Conservation (phyloP, 1,140 invertebrate genomes). For the Heliconius congener region DNA sequence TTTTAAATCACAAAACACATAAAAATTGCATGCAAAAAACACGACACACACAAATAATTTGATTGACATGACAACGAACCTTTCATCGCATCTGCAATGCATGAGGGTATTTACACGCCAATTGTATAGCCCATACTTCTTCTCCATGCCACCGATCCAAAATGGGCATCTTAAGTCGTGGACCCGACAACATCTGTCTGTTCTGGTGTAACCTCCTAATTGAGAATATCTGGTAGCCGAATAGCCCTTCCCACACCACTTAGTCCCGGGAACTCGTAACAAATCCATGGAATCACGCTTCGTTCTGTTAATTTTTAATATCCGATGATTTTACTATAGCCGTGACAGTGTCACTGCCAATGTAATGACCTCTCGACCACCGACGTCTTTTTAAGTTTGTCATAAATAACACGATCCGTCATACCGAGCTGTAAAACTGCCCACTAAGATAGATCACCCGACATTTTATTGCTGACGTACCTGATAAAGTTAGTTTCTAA, state of each 20-base stretch:
- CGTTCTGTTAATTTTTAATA: conserved; percentile 51
- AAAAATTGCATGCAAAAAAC: neutral
- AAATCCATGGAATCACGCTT: conserved; percentile 83
- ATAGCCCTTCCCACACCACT: conserved; percentile 93
- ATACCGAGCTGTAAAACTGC: neutral
- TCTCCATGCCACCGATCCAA: conserved; percentile 89
- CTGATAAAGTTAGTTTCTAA: neutral
- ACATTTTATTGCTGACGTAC: neutral
- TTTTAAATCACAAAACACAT: conserved; percentile 4
- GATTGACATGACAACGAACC: conserved; percentile 81
- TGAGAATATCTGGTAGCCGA: conserved; percentile 88
- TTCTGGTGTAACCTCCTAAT: conserved; percentile 88
- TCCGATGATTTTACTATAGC: conserved; percentile 84
- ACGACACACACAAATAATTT: neutral
- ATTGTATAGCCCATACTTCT: conserved; percentile 91
- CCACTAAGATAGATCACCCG: neutral
- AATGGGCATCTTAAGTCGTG: conserved; percentile 92
- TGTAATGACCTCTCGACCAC: conserved; percentile 9
- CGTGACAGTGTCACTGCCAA: conserved; percentile 77
- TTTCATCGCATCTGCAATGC: conserved; percentile 93
- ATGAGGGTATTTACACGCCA: conserved; percentile 92
- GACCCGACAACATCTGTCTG: conserved; percentile 91
- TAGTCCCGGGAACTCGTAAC: conserved; percentile 89
- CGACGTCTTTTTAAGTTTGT: conserved; percentile 1
- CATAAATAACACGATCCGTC: neutral